Evolutionary conservation across 2,888 invertebrate species (phyloP), one percentile per base, ranked within the genome.

Genomic region (Biston stratarius): DNA sequence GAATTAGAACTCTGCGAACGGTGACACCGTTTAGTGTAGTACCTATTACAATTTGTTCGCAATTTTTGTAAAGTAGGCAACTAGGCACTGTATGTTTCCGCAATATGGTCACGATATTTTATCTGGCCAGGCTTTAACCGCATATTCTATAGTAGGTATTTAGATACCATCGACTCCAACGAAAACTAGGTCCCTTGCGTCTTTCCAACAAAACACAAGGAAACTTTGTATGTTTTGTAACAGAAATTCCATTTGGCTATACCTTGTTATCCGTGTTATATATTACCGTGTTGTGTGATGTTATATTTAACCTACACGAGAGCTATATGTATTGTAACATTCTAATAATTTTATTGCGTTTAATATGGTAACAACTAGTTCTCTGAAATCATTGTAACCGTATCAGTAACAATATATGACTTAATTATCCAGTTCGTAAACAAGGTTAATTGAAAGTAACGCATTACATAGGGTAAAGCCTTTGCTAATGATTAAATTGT

Each of bases 231-330:
- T 42, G n/a, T 40, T 49, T 75, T 75, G 69, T 65, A 77, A 61
- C 74, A 77, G 77, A 74, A 79, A 78, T 77, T 64, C 75, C 74
- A 72, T 73, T 71, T 62, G 58, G 68, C 51, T 71, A 64, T 67
- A 68, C 66, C 65, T 64, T 66, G 76, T 77, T 81, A 79, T 79
- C 78, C n/a, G n/a, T n/a, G n/a, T n/a, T n/a, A n/a, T n/a, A n/a
- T n/a, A n/a, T 69, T 36, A 36, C 36, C 36, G 36, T 36, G 36
- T 36, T 36, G 7, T 36, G 5, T n/a, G n/a, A 38, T 38, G 9
- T 38, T 67, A 44, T 67, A 55, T 38, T 49, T 61, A 77, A 77
- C 79, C 77, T 77, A 80, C 72, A 75, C 76, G 51, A 57, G 48
- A 55, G 58, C 45, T 53, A 49, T 59, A 55, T 24, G 24, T 24